phyloP scores from a whole-genome alignment of 2,113 vertebrate species.

The Hippocampus guttulatus region DNA sequence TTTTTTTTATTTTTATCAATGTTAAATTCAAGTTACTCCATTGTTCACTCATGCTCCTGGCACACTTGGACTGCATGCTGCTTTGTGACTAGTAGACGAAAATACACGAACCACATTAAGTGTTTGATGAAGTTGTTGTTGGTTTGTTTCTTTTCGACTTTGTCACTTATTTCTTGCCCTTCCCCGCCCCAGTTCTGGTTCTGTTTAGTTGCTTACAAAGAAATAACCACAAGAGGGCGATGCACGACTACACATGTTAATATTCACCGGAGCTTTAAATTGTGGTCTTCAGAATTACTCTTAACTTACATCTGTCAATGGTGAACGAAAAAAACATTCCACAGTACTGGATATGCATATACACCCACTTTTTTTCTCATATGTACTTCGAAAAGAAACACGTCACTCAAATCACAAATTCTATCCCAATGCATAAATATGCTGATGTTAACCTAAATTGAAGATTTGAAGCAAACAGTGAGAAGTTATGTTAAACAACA shows the following conservation, averaged over 20 bases:
- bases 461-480: not conserved
- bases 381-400: too few relatives aligned
- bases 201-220: constrained; percentile 18
- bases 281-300: not conserved
- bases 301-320: not conserved
- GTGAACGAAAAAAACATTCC: too few relatives aligned
- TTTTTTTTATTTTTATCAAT: not conserved
- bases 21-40: constrained; percentile 5
- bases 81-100: not conserved
- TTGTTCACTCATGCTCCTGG: not conserved
- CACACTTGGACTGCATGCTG: not conserved
- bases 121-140: constrained; percentile 3
- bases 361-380: not conserved
- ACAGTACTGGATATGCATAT: too few relatives aligned
- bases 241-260: constrained; percentile 10
- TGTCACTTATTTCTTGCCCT: constrained; percentile 1
- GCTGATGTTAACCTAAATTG: too few relatives aligned
- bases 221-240: constrained; percentile 52
- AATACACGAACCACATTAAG: not conserved
- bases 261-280: not conserved
- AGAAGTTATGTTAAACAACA: not conserved
- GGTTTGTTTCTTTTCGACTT: constrained; percentile 14
- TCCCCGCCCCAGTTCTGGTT: not conserved
- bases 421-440: too few relatives aligned
- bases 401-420: too few relatives aligned